Evolutionary conservation across 1,140 invertebrate genomes (phyloP).

Genomic region (Pseudomyrmex concolor): DNA sequence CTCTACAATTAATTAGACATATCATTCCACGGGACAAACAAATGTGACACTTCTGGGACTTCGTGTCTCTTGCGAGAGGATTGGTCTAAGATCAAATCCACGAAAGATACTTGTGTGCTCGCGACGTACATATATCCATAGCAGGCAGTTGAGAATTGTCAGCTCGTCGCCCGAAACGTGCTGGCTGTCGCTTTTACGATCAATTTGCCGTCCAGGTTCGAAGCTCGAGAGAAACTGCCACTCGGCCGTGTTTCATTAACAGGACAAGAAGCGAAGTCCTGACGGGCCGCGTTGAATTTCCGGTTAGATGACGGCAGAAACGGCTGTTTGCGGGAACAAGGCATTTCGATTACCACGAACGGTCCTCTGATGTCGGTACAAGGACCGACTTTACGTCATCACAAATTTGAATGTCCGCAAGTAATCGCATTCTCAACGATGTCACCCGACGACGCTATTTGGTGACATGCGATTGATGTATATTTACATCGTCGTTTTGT

Average conservation of each 20-base stretch:
- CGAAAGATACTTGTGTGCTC: conserved; percentile 34
- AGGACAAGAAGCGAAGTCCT: conserved; percentile 62
- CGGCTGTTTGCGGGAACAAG: conserved; percentile 74
- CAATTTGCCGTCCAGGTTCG: conserved; percentile 54
- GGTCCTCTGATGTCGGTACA: conserved; percentile 39
- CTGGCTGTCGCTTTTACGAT: conserved; percentile 59
- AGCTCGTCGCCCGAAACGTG: conserved; percentile 21
- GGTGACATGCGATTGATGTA: neutral
- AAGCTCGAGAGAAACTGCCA: conserved; percentile 52
- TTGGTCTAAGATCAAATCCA: conserved; percentile 15
- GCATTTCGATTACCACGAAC: conserved; percentile 78
- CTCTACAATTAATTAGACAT: neutral
- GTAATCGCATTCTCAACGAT: neutral
- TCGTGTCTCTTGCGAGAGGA: neutral
- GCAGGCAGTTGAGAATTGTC: conserved; percentile 50
- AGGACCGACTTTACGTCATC: conserved; percentile 40
- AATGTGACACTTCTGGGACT: conserved; percentile 10
- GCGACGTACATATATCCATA: conserved; percentile 18
- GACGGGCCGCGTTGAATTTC: conserved; percentile 68
- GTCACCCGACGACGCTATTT: neutral
- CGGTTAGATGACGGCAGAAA: conserved; percentile 67
- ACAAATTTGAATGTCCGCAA: conserved; percentile 43
- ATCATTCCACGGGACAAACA: conserved; percentile 1
- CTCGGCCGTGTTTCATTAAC: conserved; percentile 77
- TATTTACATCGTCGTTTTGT: neutral